Base-by-base conservation (phyloP, 1,140 invertebrate species). In the Pinna nobilis region DNA sequence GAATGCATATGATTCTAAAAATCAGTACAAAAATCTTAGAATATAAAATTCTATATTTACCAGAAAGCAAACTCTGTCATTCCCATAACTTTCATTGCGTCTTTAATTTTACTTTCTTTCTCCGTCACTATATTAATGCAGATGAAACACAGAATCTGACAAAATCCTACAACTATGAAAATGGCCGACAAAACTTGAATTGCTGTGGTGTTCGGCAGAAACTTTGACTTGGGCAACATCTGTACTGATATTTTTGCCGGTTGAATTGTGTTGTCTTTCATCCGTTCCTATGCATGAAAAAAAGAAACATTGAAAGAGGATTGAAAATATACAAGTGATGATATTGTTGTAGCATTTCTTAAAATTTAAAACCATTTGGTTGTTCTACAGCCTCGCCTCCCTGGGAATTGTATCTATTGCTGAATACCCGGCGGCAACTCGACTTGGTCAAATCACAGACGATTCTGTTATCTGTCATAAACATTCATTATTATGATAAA, bases 71-170 rank as follows among this genome's bases (percentile, higher is more conserved):
- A 94, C 89, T 95, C 94, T 71, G 92, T 92, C 6, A 96, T 84
- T 2, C 95, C 95, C 94, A 96, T 95, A 78, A 96, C 95, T 88
- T 94, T 93, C 94, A 97, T 94, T n/a, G 94, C 94, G 85, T 96
- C 95, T 83, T 95, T 93, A 53, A 96, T 95, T 85, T 95, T 95
- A 74, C 93, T 94, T 87, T 96, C 95, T 83, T 97, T 97, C 84
- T 97, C 95, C 1, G 94, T 93, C 0, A 97, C 94, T 51, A 97
- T 93, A 44, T 94, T 90, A 84, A 95, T 94, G 50, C 95, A 89
- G 5, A 97, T 90, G 86, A 95, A 95, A n/a, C 94, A 94, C 79
- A 96, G 93, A 86, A 96, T 94, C 84, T 95, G 94, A 0, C 94
- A 94, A 53, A 95, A 89, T 1, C 94, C 93, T 88, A 96, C 92